Evolutionary conservation across 2,113 vertebrate species (phyloP).

Genomic region (Ondatra zibethicus): DNA sequence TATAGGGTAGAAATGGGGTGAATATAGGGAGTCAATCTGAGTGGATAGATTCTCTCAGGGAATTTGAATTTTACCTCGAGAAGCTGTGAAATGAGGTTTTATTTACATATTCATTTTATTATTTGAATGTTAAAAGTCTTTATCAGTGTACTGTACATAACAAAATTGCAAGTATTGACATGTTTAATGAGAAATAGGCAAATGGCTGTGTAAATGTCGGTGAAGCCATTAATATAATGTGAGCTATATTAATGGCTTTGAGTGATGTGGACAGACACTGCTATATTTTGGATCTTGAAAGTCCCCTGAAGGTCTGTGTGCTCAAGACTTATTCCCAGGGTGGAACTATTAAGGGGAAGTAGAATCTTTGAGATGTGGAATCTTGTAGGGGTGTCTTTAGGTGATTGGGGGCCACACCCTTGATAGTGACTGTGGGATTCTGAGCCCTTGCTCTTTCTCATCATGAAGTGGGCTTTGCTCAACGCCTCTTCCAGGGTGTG

Average conservation of each 20-base stretch:
- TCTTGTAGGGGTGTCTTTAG: not conserved
- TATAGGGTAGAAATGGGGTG: not conserved
- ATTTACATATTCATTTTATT: not conserved
- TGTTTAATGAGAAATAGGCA: not conserved
- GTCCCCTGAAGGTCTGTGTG: not conserved
- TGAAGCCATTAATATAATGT: not conserved
- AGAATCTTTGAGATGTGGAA: not conserved
- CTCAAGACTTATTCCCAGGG: not conserved
- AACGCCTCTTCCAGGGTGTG: not conserved
- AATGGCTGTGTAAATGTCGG: not conserved
- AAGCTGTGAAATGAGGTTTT: not conserved
- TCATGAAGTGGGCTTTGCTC: not conserved
- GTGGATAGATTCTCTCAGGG: not conserved
- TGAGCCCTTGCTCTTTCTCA: not conserved
- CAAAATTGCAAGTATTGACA: not conserved
- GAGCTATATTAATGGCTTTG: not conserved
- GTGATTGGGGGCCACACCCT: not conserved
- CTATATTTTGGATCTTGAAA: not conserved
- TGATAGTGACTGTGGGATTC: not conserved
- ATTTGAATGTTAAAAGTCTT: not conserved
- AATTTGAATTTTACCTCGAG: slow-evolving; percentile 4
- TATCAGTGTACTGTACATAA: not conserved
- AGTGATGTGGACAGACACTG: not conserved
- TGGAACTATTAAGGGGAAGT: not conserved
- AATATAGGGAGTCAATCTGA: not conserved